phyloP scores from a whole-genome alignment of 2,113 vertebrate species.

The Elephantulus edwardii region DNA sequence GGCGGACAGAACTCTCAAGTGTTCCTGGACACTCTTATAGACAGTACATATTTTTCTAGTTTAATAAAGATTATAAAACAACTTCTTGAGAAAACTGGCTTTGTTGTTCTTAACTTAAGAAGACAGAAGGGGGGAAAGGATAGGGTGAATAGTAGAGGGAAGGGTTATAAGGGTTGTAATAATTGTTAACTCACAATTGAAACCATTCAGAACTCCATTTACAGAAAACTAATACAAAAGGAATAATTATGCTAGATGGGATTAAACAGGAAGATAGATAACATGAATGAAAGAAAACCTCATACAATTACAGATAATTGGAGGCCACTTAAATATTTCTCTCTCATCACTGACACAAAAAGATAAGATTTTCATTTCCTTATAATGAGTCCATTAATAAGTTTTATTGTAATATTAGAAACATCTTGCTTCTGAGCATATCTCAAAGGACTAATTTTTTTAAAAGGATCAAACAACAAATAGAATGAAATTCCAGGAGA shows the following conservation, averaged over 20 bases:
- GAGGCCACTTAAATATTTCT: constrained; percentile 61
- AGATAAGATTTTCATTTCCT: constrained; percentile 72
- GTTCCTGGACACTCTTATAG: constrained; percentile 23
- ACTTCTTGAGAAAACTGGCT: constrained; percentile 24
- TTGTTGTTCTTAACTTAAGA: constrained; percentile 58
- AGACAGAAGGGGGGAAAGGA: background rate
- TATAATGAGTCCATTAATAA: constrained; percentile 61
- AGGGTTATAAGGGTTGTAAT: constrained; percentile 23
- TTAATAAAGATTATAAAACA: constrained; percentile 30
- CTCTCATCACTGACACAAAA: constrained; percentile 67
- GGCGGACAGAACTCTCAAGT: constrained; percentile 21
- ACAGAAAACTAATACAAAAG: constrained; percentile 69
- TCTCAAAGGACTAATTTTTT: constrained; percentile 37
- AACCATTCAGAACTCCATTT: constrained; percentile 65
- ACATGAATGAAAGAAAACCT: constrained; percentile 71
- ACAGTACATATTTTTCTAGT: constrained; percentile 33
- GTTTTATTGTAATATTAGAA: constrained; percentile 72
- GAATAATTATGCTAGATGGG: constrained; percentile 66
- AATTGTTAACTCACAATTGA: constrained; percentile 59
- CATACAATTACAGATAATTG: constrained; percentile 60
- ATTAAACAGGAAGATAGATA: constrained; percentile 70
- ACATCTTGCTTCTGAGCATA: constrained; percentile 53
- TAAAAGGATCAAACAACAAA: constrained; percentile 60
- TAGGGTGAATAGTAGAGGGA: background rate
- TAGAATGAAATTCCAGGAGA: constrained; percentile 59